These are phyloP conservation scores for Eurois occulta DNA, from an alignment of 2,888 invertebrate genomes.

Conservation along the genomic window DNA sequence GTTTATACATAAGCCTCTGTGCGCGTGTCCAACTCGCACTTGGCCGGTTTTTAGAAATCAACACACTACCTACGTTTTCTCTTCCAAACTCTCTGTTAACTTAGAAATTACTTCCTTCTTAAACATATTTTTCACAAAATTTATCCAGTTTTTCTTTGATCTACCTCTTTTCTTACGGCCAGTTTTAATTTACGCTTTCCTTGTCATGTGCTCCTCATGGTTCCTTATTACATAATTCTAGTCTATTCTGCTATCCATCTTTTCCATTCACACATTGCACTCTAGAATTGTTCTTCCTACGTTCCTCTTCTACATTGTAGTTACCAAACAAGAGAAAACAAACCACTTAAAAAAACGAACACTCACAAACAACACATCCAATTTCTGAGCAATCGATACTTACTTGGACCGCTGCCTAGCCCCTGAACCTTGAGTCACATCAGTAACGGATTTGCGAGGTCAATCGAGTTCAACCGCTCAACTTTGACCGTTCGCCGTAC, in stretches of 20 bases:
- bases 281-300: background rate
- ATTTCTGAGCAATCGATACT: constrained; percentile 38
- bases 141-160: background rate
- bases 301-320: background rate
- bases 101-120: background rate
- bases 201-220: background rate
- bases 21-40: too few species aligned
- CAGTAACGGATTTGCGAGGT: constrained; percentile 78
- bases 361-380: constrained; percentile 2
- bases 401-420: constrained; percentile 47
- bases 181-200: background rate
- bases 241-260: too few species aligned
- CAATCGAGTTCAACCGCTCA: constrained; percentile 84
- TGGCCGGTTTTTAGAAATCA: background rate
- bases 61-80: background rate
- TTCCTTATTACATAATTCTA: background rate
- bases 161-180: background rate
- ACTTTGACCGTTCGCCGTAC: constrained; percentile 82
- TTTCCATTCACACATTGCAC: background rate
- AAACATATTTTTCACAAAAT: background rate
- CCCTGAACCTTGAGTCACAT: constrained; percentile 59
- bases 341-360: constrained; percentile 3
- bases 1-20: too few species aligned
- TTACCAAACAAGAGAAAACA: background rate
- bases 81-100: background rate